Base-by-base conservation (phyloP, 2,113 vertebrate genomes). In the Indicator indicator region DNA sequence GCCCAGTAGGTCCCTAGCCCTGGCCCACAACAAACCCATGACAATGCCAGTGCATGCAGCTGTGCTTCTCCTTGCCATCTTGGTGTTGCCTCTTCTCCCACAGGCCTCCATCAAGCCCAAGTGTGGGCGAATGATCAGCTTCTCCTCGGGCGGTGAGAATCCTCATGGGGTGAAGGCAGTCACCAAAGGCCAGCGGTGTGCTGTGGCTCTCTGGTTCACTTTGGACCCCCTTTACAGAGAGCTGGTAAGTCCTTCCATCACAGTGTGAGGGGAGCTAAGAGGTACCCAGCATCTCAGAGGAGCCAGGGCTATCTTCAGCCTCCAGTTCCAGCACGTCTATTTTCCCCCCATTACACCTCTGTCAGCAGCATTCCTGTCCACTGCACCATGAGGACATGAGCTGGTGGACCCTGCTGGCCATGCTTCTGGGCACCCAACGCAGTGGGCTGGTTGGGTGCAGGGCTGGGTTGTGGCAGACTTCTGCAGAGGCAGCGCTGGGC, bases 201-300 rank as follows among this genome's bases (percentile, higher is more conserved):
- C 99, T 0, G 98, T 99, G 69, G 99, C 99, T 2, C 96, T 99
- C 60, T 99, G 99, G 99, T 99, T 99, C 94, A 99, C 99, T 32
- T 87, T 99, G 84, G 98, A 99, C 83, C 99, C 99, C 0, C 98
- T 99, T 54, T 99, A 99, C 95, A 99, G 99, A 95, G 99, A 99
- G 94, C 55, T 99, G 98, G 99, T 99, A 97, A 98, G 97, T 93
- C 26, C 20, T 3, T 69, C 28, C 36, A 38, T 15, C 0, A 0
- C 0, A 2, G 2, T 6, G 1, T 40, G 36, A 40, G 32, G 17
- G 36, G 14, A 77, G 6, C 1, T 28, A 7, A 28, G 16, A 28
- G 10, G 3, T 55, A 21, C 16, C 3, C 40, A 67, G 18, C 16
- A 32, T 52, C 58, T 28, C 10, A 9, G 8, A 81, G 65, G 38